Evolutionary conservation across 2,888 invertebrate genomes (phyloP).

Genomic region (Leptinotarsa tumamoca): DNA sequence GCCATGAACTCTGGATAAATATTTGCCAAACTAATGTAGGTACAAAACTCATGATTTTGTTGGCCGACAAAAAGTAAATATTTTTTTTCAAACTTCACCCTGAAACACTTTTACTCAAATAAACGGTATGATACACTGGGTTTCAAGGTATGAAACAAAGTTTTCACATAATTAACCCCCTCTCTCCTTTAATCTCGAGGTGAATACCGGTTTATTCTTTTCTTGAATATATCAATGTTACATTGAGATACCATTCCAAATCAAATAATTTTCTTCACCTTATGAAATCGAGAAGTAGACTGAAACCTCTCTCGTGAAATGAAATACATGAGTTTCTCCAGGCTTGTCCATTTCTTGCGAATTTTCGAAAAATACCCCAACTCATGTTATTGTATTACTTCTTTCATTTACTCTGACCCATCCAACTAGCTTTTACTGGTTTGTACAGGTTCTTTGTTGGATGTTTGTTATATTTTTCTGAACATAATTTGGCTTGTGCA

Average conservation of each 20-base stretch:
- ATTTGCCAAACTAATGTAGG: constrained; percentile 2
- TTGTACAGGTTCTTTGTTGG: too few species aligned
- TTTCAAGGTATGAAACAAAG: neutral
- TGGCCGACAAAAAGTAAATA: constrained; percentile 8
- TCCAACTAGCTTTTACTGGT: too few species aligned
- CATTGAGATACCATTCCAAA: neutral
- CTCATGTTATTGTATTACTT: too few species aligned
- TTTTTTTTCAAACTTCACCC: neutral
- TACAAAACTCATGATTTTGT: neutral
- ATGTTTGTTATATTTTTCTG: too few species aligned
- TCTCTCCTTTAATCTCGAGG: neutral
- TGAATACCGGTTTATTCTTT: neutral
- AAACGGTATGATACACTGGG: neutral
- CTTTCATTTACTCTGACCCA: too few species aligned
- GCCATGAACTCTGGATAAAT: neutral
- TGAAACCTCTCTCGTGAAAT: too few species aligned
- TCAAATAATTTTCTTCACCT: too few species aligned
- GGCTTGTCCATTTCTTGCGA: too few species aligned
- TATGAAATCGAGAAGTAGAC: too few species aligned
- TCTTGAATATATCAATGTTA: neutral
- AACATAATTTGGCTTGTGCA: too few species aligned
- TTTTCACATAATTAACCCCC: neutral
- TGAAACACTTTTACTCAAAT: neutral
- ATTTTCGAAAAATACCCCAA: too few species aligned
- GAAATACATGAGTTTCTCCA: too few species aligned